Evolutionary conservation across 2,888 invertebrate genomes (phyloP), one percentile per base, ranked within the genome.

Genomic region (Caenorhabditis becei): DNA sequence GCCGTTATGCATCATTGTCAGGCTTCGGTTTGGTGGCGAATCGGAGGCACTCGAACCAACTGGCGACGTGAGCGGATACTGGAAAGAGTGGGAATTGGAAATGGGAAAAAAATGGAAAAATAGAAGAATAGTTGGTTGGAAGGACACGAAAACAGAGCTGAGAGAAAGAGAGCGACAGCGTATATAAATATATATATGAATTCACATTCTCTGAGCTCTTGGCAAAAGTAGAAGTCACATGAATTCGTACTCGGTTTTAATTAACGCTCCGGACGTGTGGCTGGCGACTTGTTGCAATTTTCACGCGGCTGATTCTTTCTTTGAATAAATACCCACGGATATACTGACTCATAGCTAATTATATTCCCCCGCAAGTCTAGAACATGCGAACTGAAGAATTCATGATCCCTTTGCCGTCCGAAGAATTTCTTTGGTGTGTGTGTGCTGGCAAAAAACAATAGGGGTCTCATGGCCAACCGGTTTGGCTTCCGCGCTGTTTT

Each of bases 11-110:
- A 83, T 75, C 61, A 81, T 72, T 23, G 72, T 70, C 41, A 82
- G 23, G 35, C 67, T 75, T 35, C 85, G 61, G 24, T 75, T 75
- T 54, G 85, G 85, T 35, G 85, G 83, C 23, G 85, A 82, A 58
- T 83, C 83, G 16, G 85, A 83, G 16, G 80, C 74, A 23, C 66
- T 75, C 51, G 85, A 83, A 11, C 83, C 83, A 62, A 82, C 71
- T 63, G 85, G 85, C n/a, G 82, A 80, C 35, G 83, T 83, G 58
- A 85, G 53, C 16, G 83, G 80, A 41, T 85, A 85, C 83, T 85
- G 80, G 65, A 85, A 32, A 32, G 32, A 4, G 32, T 41, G 41
- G 14, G 41, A 41, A 14, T 14, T 14, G 41, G 14, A 41, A 41
- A 41, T 14, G 14, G 3, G n/a, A 23, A 20, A 44, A 61, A 24